Conservation (phyloP, 1,140 invertebrate genomes). For the Brachionus manjavacas region DNA sequence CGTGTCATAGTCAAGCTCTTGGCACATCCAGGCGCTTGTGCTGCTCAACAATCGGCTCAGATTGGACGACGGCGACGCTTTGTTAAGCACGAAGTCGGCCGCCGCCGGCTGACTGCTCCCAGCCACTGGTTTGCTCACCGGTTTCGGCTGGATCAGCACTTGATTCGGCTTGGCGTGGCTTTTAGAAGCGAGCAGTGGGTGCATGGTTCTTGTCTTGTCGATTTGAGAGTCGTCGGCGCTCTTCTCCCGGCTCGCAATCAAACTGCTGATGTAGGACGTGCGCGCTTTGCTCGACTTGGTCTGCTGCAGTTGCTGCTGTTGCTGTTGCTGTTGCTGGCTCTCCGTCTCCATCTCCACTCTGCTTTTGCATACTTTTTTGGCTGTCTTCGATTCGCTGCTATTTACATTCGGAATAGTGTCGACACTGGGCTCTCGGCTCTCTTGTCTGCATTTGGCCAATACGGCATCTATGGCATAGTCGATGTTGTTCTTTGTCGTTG, state of each 20-base stretch:
- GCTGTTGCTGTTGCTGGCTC: too few relatives aligned
- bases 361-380: neutral
- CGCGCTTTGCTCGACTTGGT: neutral
- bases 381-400: neutral
- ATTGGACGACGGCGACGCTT: neutral
- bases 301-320: too few relatives aligned
- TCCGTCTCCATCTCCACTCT: neutral
- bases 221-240: neutral
- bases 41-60: neutral
- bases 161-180: neutral
- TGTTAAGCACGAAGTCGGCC: neutral
- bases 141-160: neutral
- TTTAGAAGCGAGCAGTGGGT: neutral
- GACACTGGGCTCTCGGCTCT: neutral
- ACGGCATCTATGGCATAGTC: conserved; percentile 3
- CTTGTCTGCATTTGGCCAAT: conserved; percentile 13
- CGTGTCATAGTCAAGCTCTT: neutral
- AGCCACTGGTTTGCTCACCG: neutral
- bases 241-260: neutral
- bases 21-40: neutral
- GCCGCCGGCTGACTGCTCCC: too few relatives aligned
- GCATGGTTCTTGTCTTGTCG: neutral
- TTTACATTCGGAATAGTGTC: neutral
- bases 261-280: neutral
- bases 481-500: neutral